Conservation (phyloP, 2,797 vertebrate species). For the Thripadectes ignobilis region DNA sequence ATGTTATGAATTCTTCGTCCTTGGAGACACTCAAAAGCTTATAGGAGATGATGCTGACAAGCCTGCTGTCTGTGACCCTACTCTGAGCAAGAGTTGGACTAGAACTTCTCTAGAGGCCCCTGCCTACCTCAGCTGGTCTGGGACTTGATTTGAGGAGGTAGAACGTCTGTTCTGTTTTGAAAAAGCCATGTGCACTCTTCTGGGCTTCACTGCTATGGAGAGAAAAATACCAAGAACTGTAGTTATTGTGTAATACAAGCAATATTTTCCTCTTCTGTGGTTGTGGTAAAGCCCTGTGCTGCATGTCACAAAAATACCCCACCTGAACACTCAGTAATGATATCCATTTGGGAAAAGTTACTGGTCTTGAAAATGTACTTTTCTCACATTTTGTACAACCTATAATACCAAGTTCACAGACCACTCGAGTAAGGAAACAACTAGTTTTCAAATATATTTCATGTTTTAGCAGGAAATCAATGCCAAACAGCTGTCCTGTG, state of each 20-base stretch:
- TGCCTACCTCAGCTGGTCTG: neutral
- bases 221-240: neutral
- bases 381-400: neutral
- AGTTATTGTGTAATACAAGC: neutral
- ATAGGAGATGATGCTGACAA: neutral
- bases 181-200: neutral
- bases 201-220: neutral
- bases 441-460: neutral
- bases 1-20: neutral
- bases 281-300: neutral
- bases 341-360: neutral
- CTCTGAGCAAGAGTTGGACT: neutral
- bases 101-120: neutral
- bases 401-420: neutral
- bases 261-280: neutral
- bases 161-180: neutral
- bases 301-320: rapidly evolving
- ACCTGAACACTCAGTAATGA: rapidly evolving
- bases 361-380: neutral
- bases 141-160: neutral
- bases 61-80: neutral
- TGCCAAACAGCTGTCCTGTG: neutral
- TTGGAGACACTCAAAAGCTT: neutral
- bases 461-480: neutral
- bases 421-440: neutral